Base-by-base conservation (phyloP, 2,888 invertebrate genomes). In the Hypselothyrea guttata region DNA sequence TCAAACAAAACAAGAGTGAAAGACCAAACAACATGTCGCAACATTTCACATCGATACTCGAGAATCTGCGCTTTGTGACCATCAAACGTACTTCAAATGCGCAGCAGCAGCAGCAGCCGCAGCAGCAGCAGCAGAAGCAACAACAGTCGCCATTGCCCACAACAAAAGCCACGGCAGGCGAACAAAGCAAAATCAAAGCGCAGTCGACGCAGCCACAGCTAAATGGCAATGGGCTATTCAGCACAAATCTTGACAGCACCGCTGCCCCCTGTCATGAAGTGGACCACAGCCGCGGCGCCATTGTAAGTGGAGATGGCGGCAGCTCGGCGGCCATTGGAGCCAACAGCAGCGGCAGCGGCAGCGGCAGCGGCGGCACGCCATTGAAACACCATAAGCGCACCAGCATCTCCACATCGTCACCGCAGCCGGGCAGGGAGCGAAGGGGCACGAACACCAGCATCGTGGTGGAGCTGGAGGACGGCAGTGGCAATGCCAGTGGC, bases 1-100 rank as follows among this genome's bases (percentile, higher is more conserved):
- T 67, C 49, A 82, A 70, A 11, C 30, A 52, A 52, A 45, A 12
- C 13, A 54, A 35, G 58, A 34, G 47, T 45, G 51, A 54, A 40
- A 40, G 28, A 86, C 87, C 4, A 30, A 34, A 59, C 83, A 88
- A 86, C 76, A 89, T 89, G 89, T 89, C 89, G 71, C 88, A 88
- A 69, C 89, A 89, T 67, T 88, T 89, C 66, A 84, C 88, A 59
- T 87, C 89, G 75, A 88, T 89, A 86, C 66, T 89, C 48, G 89
- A 89, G 71, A 89, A 89, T 69, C 79, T 89, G 75, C 87, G 88
- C 48, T 84, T 89, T 75, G 88, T 87, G 71, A 66, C 86, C 60
- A 86, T 79, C 60, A 88, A 88, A 58, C 67, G 85, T 44, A 69
- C 79, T 55, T 61, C 85, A 71, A 71, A 67, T 70, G 63, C 76